phyloP scores from a whole-genome alignment of 2,797 vertebrate species.

The Manis pentadactyla region DNA sequence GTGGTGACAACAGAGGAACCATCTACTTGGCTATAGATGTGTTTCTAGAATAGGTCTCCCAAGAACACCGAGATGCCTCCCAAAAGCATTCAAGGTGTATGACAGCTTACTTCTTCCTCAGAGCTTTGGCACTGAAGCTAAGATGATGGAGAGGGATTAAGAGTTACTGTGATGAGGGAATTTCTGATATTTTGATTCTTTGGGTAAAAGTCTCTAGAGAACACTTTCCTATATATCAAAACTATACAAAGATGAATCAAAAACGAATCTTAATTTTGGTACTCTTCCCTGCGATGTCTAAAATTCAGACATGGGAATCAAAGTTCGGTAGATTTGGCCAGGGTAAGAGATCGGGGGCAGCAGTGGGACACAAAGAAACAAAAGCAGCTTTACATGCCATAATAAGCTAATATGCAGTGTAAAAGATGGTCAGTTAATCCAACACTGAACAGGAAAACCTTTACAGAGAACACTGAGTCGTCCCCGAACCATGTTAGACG shows the following conservation, averaged over 20 bases:
- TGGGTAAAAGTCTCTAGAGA: constrained; percentile 1
- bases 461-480: neutral
- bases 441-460: neutral
- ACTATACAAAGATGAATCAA: neutral
- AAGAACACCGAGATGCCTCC: neutral
- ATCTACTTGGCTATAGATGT: neutral
- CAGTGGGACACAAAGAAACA: neutral
- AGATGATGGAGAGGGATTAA: neutral
- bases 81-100: neutral
- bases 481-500: neutral
- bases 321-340: neutral
- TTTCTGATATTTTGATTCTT: constrained; percentile 23
- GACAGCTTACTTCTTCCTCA: constrained; percentile 5
- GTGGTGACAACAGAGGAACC: constrained; percentile 38
- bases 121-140: neutral
- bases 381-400: neutral
- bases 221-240: constrained; percentile 6
- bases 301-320: neutral
- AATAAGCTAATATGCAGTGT: neutral
- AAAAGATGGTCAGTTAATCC: neutral
- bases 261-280: neutral
- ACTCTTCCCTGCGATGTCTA: neutral
- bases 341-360: neutral
- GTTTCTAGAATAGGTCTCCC: constrained; percentile 30
- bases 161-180: neutral